Conservation (phyloP, 2,113 vertebrate genomes). For the Takifugu flavidus region DNA sequence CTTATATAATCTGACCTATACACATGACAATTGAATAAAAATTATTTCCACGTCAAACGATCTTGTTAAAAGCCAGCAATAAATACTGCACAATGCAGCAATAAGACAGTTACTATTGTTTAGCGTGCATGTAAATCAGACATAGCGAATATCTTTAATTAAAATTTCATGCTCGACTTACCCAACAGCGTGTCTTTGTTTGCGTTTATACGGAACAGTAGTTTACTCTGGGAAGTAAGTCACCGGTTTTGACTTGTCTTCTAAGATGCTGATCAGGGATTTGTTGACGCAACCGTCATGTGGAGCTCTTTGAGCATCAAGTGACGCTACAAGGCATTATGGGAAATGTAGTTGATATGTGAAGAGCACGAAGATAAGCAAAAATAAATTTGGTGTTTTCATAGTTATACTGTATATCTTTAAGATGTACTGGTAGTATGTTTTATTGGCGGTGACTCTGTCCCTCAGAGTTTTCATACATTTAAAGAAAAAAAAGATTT, state of each 20-base stretch:
- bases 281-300: constrained; percentile 25
- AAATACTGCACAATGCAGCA: not conserved
- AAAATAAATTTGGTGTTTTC: no score
- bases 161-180: not conserved
- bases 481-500: not conserved
- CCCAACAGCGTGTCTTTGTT: not conserved
- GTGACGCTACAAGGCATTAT: constrained; percentile 22
- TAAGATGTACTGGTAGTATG: no score
- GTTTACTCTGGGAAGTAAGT: not conserved
- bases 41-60: not conserved
- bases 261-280: accelerated
- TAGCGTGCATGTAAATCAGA: not conserved
- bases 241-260: not conserved
- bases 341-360: constrained; percentile 51
- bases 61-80: not conserved
- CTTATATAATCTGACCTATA: not conserved
- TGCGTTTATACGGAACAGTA: accelerated
- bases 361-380: not conserved
- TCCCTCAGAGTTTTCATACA: not conserved
- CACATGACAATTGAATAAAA: not conserved
- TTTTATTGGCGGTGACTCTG: no score
- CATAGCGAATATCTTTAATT: not conserved
- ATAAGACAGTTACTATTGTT: not conserved
- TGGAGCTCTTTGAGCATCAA: constrained; percentile 18
- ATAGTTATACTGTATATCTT: no score